A percentile compares a stretch with the other conserved stretches of the same genome.
These are phyloP conservation scores for Charina bottae DNA, from an alignment of 2,113 vertebrate genomes.

Conservation along the genomic window DNA sequence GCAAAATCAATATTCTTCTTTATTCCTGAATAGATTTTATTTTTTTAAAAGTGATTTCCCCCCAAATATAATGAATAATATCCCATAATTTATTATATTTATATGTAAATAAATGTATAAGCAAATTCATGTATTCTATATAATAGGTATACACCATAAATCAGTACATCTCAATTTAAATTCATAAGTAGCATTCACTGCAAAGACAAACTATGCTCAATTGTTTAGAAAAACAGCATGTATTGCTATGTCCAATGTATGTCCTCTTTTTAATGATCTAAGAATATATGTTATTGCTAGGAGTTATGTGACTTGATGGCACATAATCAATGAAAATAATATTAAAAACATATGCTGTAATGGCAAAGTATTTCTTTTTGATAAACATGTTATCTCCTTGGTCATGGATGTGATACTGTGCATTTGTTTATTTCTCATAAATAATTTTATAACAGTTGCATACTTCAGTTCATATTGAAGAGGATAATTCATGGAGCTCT, in stretches of 20 bases:
- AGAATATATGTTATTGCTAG: not conserved
- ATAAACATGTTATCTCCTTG: slow-evolving; percentile 48
- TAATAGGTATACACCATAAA: not conserved
- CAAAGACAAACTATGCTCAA: not conserved
- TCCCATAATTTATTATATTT: not conserved
- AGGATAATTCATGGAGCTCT: slow-evolving; percentile 52
- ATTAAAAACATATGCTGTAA: not conserved
- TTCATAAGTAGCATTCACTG: not conserved
- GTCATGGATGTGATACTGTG: slow-evolving; percentile 45
- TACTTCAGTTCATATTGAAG: slow-evolving; percentile 54
- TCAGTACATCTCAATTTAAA: not conserved
- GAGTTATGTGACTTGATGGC: slow-evolving; percentile 2
- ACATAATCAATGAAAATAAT: slow-evolving; percentile 37
- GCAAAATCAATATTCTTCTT: not conserved
- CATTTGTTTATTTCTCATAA: slow-evolving; percentile 63
- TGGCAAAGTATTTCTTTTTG: slow-evolving; percentile 63
- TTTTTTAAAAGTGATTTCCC: not conserved
- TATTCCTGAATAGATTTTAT: not conserved
- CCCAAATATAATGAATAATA: not conserved
- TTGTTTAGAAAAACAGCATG: not conserved
- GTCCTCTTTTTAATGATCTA: not conserved
- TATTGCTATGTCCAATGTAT: not conserved
- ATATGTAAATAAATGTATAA: not conserved
- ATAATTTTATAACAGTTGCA: slow-evolving; percentile 57
- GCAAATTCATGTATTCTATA: not conserved